Evolutionary conservation across 1,140 invertebrate species (phyloP).

Genomic region (Meteorus sp.): DNA sequence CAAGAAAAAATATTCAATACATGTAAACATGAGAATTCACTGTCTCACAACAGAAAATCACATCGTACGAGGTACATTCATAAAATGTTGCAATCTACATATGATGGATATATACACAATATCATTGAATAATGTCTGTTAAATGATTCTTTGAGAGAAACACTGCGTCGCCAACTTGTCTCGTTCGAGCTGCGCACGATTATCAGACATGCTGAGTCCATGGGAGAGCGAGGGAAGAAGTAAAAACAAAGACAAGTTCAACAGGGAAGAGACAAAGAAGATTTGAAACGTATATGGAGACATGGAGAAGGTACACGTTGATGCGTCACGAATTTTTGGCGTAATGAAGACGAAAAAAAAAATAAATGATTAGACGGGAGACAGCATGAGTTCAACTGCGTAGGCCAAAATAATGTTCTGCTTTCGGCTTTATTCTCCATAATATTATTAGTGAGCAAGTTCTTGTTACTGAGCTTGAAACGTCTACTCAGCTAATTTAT

Average conservation of each 20-base stretch:
- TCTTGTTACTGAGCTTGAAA: too few relatives aligned
- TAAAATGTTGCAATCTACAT: too few relatives aligned
- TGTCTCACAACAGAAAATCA: too few relatives aligned
- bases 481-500: constrained; percentile 45
- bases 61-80: too few relatives aligned
- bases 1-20: too few relatives aligned
- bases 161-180: constrained; percentile 26
- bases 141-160: neutral
- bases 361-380: too few relatives aligned
- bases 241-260: constrained; percentile 8
- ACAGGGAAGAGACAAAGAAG: neutral
- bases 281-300: too few relatives aligned
- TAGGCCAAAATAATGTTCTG: constrained; percentile 38
- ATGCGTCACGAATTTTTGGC: neutral
- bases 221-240: neutral
- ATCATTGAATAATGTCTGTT: too few relatives aligned
- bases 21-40: too few relatives aligned
- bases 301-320: neutral
- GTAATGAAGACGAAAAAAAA: constrained; percentile 5
- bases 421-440: constrained; percentile 29
- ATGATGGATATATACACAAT: too few relatives aligned
- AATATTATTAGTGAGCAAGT: too few relatives aligned
- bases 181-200: constrained; percentile 9
- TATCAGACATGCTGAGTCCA: neutral
- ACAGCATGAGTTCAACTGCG: constrained; percentile 33